A percentile compares a stretch with the other conserved stretches of the same genome.
phyloP scores from a whole-genome alignment of 2,888 invertebrate genomes.

The Rhimphoctona megacephalus region DNA sequence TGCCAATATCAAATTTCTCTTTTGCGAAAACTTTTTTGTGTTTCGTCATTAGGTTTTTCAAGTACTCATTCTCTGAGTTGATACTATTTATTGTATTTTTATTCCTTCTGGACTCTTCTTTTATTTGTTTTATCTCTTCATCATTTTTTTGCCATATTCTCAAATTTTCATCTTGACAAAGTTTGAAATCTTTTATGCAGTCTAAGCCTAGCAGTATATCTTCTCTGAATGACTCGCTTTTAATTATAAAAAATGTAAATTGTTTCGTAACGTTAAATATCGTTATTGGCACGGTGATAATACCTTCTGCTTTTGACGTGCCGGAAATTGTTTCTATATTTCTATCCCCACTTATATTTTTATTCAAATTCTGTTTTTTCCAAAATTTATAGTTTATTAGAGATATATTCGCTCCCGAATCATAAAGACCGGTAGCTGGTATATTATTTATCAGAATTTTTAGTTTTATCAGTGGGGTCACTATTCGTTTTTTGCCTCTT shows the following conservation, averaged over 20 bases:
- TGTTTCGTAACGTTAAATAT: conserved; percentile 31
- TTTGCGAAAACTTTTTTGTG: conserved; percentile 20
- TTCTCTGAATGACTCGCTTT: conserved; percentile 33
- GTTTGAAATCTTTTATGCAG: conserved; percentile 53
- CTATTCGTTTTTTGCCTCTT: conserved; percentile 65
- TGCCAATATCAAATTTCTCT: conserved; percentile 21
- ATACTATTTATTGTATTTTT: conserved; percentile 19
- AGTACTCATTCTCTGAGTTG: conserved; percentile 1
- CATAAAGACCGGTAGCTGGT: conserved; percentile 44
- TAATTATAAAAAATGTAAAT: conserved; percentile 35
- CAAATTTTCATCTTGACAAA: conserved; percentile 58
- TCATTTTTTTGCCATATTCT: conserved; percentile 37
- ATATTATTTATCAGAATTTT: conserved; percentile 54
- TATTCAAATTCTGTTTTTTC: conserved; percentile 27
- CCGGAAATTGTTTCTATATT: conserved; percentile 55
- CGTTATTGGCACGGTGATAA: conserved; percentile 14
- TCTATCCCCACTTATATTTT: conserved; percentile 50
- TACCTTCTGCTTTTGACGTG: conserved; percentile 44
- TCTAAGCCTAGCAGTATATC: conserved; percentile 56
- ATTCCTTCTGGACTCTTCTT: conserved; percentile 7
- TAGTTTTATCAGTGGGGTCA: conserved; percentile 54
- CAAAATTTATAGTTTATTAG: conserved; percentile 32
- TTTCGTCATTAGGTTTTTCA: conserved; percentile 5
- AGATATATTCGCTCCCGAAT: conserved; percentile 43
- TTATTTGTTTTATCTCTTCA: conserved; percentile 24